Evolutionary conservation across 1,140 invertebrate genomes (phyloP), one percentile per base, ranked within the genome.

Genomic region (Antheraea mylitta): DNA sequence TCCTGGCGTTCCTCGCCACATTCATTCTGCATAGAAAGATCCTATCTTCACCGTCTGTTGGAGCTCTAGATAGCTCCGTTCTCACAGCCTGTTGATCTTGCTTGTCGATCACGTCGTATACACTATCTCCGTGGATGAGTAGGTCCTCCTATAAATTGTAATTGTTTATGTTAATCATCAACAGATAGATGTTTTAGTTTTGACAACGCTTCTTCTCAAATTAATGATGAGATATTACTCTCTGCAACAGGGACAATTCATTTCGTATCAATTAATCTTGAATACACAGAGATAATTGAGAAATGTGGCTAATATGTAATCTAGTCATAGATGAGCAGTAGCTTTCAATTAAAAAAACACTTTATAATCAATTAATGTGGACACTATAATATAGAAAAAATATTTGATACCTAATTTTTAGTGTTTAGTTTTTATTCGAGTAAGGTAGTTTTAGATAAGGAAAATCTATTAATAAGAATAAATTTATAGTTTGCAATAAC

Each of bases 91-190:
- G 96, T 90, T 99, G 98, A 93, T 99, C 99, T 92, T 99, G 97
- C 92, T 98, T 99, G 94, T 99, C 98, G 78, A 99, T 98, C 81
- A 99, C 98, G 93, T 99, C 99, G 93, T 99, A 99, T 75, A 99
- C 97, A 82, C 97, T 98, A 94, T 99, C 99, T 11, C 99, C 99
- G 92, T 99, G 99, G 83, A 99, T 99, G 79, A 99, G 94, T 67
- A 99, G 95, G 93, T 99, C 99, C 93, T 99, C 98, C 98, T 99
- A 93, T 63, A 67, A 71, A 73, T 64, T 74, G 68, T 76, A 75
- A 60, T 60, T 18, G 13, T 42, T 42, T 2, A 16, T 16, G 2
- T 13, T 53, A 10, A 5, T 61, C n/a, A 61, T 22, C n/a, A 60
- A 60, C 58, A 10, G 58, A 19, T n/a, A 10, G 5, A 9, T 42